Conservation (phyloP, 2,113 vertebrate genomes). For the Plecotus auritus region DNA sequence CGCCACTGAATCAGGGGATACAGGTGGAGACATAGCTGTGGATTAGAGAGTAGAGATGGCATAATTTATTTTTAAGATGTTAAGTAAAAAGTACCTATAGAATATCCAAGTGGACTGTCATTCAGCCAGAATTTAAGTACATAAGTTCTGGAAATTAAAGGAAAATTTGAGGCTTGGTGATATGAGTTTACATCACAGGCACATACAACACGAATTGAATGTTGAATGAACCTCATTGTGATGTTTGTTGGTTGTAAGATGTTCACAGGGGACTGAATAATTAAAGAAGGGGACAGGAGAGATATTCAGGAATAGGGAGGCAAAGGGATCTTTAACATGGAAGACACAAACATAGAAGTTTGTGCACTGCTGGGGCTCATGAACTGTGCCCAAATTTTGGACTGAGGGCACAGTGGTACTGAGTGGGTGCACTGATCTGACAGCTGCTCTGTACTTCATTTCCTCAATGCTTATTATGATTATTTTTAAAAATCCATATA, state of each 20-base stretch:
- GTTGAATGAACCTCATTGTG: background rate
- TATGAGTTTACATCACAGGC: background rate
- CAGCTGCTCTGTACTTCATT: background rate
- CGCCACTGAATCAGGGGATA: background rate
- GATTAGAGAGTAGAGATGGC: background rate
- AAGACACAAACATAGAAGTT: background rate
- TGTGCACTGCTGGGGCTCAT: accelerated
- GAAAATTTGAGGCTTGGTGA: background rate
- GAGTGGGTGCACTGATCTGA: background rate
- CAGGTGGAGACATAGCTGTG: background rate
- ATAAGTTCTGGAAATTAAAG: background rate
- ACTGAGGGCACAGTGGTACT: accelerated
- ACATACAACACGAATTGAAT: background rate
- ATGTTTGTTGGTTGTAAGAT: background rate
- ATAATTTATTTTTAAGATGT: background rate
- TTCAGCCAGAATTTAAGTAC: background rate
- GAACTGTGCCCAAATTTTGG: background rate
- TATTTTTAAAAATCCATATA: background rate
- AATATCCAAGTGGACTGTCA: background rate
- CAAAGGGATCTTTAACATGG: background rate
- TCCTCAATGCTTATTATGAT: background rate
- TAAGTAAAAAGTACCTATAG: background rate
- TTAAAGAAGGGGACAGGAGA: background rate
- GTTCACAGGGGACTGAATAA: background rate
- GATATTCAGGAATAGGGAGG: background rate